Percentiles rank a stretch among this genome's conserved stretches.
phyloP scores from a whole-genome alignment of 2,113 vertebrate genomes.

The Acrocephalus arundinaceus region DNA sequence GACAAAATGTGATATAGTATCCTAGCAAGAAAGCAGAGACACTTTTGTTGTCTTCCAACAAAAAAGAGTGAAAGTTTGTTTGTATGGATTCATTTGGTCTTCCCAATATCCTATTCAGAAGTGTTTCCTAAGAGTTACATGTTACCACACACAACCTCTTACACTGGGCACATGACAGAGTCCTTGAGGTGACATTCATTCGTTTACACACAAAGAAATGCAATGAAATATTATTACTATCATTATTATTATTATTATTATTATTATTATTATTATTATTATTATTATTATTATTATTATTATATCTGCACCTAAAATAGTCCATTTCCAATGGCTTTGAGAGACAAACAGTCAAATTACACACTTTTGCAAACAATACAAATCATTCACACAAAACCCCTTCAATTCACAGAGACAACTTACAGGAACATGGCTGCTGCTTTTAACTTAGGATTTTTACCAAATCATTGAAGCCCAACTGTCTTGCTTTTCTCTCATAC shows the following conservation, averaged over 20 bases:
- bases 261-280: no score
- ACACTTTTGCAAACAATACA: neutral
- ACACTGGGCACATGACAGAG: accelerated
- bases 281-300: neutral
- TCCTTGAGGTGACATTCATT: neutral
- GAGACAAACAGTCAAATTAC: neutral
- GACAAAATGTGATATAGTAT: neutral
- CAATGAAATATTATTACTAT: neutral
- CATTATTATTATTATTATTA: neutral
- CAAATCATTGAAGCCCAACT: neutral
- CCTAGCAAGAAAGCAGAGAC: neutral
- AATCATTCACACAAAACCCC: neutral
- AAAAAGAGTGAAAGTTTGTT: neutral
- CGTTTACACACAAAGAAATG: neutral
- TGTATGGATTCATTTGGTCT: neutral
- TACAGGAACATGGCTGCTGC: accelerated
- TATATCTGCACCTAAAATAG: neutral
- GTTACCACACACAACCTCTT: neutral
- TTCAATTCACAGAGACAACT: neutral
- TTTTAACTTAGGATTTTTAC: neutral
- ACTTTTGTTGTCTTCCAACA: neutral
- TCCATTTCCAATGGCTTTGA: neutral
- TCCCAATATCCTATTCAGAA: neutral
- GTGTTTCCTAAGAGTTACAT: neutral
- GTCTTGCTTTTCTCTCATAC: neutral